Evolutionary conservation across 2,797 vertebrate species (phyloP).

Genomic region (Aulostomus chinensis): DNA sequence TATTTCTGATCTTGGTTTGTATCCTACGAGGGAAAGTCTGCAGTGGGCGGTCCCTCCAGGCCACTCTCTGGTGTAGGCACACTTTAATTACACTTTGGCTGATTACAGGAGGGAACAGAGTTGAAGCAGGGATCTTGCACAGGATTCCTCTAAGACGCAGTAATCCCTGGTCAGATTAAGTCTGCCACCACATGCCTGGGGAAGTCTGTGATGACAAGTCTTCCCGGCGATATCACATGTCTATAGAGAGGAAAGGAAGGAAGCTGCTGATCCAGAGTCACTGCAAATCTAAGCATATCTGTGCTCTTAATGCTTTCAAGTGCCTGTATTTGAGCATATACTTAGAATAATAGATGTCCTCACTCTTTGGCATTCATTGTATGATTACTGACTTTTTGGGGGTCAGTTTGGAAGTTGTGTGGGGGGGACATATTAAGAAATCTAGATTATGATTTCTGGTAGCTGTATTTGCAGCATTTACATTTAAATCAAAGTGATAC

Average conservation of each 20-base stretch:
- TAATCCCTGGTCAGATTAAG: slow-evolving; percentile 73
- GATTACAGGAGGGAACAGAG: slow-evolving; percentile 54
- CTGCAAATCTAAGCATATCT: no score
- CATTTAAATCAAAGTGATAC: no score
- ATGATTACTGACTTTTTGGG: no score
- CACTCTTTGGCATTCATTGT: no score
- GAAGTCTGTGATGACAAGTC: slow-evolving; percentile 35
- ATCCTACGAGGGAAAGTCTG: slow-evolving; percentile 1
- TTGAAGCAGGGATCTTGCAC: slow-evolving; percentile 42
- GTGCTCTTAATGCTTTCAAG: no score
- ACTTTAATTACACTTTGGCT: slow-evolving; percentile 54
- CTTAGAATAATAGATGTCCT: no score
- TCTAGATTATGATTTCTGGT: no score
- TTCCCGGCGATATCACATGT: slow-evolving; percentile 42
- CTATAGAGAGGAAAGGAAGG: slow-evolving; percentile 1
- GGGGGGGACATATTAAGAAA: no score
- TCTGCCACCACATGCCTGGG: slow-evolving; percentile 44
- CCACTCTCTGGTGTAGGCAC: slow-evolving; percentile 11
- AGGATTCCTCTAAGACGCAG: slow-evolving; percentile 62
- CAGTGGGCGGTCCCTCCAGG: neutral
- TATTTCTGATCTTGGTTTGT: slow-evolving; percentile 12
- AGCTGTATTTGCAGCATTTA: no score
- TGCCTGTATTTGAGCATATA: no score
- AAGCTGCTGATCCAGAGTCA: neutral
- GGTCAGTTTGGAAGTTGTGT: no score